Conservation (phyloP, 2,113 vertebrate genomes). For the Ancistrus triradiatus region DNA sequence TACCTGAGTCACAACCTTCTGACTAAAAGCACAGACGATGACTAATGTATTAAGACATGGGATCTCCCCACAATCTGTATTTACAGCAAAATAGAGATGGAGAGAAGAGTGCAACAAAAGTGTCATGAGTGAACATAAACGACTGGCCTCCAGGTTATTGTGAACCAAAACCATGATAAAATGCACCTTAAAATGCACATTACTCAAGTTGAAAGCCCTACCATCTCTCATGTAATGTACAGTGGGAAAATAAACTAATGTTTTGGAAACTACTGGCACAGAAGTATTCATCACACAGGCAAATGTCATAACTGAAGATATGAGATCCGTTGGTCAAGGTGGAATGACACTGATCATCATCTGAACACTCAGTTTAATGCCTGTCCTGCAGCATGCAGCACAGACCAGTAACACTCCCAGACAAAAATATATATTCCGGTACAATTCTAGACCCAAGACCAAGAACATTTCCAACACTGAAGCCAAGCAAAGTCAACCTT, state of each 20-base stretch:
- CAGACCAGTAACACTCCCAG: too few species aligned
- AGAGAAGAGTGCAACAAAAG: constrained; percentile 32
- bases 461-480: too few species aligned
- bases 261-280: constrained; percentile 34
- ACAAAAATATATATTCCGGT: too few species aligned
- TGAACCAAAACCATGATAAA: constrained; percentile 41
- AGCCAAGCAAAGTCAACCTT: background rate
- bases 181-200: constrained; percentile 44
- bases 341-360: background rate
- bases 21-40: constrained; percentile 42
- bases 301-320: background rate
- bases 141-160: constrained; percentile 30
- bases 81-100: constrained; percentile 39
- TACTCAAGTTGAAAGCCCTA: constrained; percentile 54
- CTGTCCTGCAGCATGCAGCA: background rate
- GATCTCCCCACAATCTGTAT: constrained; percentile 52
- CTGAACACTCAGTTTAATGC: background rate
- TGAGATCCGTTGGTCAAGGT: background rate
- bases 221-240: constrained; percentile 51
- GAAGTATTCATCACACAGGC: too few species aligned
- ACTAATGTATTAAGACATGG: constrained; percentile 54
- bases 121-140: constrained; percentile 20
- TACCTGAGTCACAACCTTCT: constrained; percentile 45
- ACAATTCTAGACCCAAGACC: background rate
- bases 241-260: constrained; percentile 42